phyloP scores from a whole-genome alignment of 2,113 vertebrate species.

The Hassar affinis region DNA sequence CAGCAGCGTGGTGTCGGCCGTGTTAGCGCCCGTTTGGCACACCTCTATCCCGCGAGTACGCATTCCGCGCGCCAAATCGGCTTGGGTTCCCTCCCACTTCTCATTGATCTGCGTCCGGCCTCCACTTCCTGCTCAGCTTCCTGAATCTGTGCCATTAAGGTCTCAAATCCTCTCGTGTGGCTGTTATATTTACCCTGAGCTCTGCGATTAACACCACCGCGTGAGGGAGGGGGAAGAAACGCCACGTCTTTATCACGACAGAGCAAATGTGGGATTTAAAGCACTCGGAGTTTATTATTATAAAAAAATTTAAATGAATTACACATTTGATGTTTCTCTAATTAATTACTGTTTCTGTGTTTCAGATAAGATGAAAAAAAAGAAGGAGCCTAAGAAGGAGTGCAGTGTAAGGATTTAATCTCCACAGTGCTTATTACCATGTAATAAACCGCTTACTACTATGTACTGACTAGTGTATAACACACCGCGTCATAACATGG shows the following conservation, averaged over 20 bases:
- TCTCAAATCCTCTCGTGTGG: constrained; percentile 13
- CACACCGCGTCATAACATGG: background rate
- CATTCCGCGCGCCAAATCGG: constrained; percentile 27
- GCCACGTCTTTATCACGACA: background rate
- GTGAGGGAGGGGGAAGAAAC: background rate
- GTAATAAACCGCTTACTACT: background rate
- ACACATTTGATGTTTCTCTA: background rate
- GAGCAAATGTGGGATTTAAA: background rate
- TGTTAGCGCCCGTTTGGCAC: constrained; percentile 31
- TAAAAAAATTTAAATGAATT: background rate
- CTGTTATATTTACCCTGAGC: constrained; percentile 8
- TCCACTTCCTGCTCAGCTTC: constrained; percentile 30
- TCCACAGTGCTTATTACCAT: background rate
- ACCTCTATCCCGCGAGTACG: constrained; percentile 32
- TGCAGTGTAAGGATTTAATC: too few relatives aligned
- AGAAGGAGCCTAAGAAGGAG: too few relatives aligned
- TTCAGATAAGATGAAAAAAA: background rate
- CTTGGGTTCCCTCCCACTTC: constrained; percentile 45
- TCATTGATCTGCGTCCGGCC: constrained; percentile 44
- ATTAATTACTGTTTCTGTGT: background rate
- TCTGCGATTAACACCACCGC: constrained; percentile 1
- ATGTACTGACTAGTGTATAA: background rate
- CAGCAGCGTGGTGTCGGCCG: constrained; percentile 21
- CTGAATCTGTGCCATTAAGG: constrained; percentile 58
- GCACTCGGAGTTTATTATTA: background rate